Base-by-base conservation (phyloP, 2,888 invertebrate genomes). In the Zootermopsis nevadensis region DNA sequence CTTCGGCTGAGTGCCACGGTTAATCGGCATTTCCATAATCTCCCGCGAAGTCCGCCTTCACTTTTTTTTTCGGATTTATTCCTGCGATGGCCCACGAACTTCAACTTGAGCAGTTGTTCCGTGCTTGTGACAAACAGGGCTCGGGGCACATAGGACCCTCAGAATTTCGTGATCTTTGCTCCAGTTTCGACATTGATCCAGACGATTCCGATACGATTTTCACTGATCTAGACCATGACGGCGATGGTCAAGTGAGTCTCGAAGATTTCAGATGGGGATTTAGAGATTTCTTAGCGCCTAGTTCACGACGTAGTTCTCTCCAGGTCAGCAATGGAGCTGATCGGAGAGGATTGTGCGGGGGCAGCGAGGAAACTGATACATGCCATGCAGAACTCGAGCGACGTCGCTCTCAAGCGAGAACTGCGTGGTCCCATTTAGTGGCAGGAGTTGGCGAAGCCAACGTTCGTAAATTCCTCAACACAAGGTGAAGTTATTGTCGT, bases 251-350 rank as follows among this genome's bases (percentile, higher is more conserved):
- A 82, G 91, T 92, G 84, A 90, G 90, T 84, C 89, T 91, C 82
- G 89, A 89, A 2, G 92, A 92, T 86, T 92, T 92, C 86, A 89
- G 89, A 4, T 88, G 89, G 81, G 91, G 92, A 6, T 91, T 91
- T 84, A 86, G 88, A 2, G 89, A 90, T 83, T 89, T 88, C 84
- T 84, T 89, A 7, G 86, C 86, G 15, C 87, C 87, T 6, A 87
- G 86, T 10, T 85, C 87, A 24, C 80, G 87, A 66, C 81, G 86
- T 53, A 87, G 86, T 15, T 87, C 86, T 22, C 85, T 86, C 35
- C 85, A 85, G 77, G 84, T 87, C 38, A 42, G 79, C 10, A 84
- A 84, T n/a, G 77, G 81, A 2, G 67, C 80, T 12, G 74, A 33
- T 15, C 1, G 42, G 38, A n/a, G 27, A 66, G 66, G 66, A 30